phyloP scores from a whole-genome alignment of 2,113 vertebrate genomes.

The Octodon degus region DNA sequence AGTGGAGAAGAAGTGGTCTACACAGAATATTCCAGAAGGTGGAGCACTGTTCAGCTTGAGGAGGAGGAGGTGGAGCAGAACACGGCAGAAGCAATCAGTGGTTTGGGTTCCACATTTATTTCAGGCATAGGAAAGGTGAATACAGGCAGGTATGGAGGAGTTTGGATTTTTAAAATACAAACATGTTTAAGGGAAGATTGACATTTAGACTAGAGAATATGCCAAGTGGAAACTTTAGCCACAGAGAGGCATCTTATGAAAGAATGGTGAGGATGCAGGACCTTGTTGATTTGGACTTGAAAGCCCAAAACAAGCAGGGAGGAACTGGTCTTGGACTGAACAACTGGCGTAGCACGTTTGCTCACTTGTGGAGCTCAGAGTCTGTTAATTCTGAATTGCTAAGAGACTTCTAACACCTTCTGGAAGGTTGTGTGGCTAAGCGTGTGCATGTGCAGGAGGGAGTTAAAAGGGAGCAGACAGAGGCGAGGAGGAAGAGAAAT shows the following conservation, averaged over 20 bases:
- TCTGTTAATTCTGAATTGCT: constrained; percentile 68
- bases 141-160: not conserved
- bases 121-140: not conserved
- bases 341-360: constrained; percentile 50
- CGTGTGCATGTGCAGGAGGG: no score
- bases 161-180: not conserved
- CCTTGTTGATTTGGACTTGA: constrained; percentile 59
- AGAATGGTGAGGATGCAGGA: not conserved
- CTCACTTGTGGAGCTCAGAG: not conserved
- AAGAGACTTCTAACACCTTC: constrained; percentile 50
- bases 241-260: not conserved
- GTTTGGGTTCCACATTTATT: not conserved
- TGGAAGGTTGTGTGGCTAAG: not conserved
- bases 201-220: not conserved
- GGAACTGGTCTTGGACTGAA: constrained; percentile 59
- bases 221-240: not conserved
- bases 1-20: not conserved
- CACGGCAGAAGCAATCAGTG: not conserved
- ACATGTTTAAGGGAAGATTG: constrained; percentile 40
- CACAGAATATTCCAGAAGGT: not conserved
- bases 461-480: constrained; percentile 8
- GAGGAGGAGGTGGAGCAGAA: not conserved
- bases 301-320: constrained; percentile 30
- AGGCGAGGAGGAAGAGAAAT: constrained; percentile 50
- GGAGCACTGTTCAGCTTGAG: no score